phyloP scores from a whole-genome alignment of 2,113 vertebrate genomes.

The Motacilla tschutschensis region DNA sequence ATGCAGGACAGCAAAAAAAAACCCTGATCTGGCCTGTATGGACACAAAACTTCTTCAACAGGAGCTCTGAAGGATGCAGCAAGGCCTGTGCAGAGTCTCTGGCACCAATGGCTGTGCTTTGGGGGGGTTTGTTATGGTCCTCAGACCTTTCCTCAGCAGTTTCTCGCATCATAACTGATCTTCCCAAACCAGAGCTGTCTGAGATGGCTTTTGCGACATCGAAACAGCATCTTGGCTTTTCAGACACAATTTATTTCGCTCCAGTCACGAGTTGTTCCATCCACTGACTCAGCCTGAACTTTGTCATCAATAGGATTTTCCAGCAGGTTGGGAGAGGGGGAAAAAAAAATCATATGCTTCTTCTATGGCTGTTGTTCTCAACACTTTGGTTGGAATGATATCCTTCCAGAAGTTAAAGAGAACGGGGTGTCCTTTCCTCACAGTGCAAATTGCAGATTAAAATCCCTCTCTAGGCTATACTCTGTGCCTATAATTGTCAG shows the following conservation, averaged over 20 bases:
- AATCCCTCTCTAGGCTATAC: neutral
- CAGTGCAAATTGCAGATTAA: neutral
- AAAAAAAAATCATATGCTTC: neutral
- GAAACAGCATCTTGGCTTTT: neutral
- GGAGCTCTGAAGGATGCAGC: neutral
- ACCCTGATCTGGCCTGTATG: neutral
- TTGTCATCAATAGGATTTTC: constrained; percentile 10
- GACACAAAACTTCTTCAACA: neutral
- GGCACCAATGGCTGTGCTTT: neutral
- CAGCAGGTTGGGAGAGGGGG: neutral
- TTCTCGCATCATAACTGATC: neutral
- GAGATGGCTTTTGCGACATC: neutral
- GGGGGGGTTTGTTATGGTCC: neutral
- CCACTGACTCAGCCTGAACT: constrained; percentile 23
- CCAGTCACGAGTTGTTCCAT: neutral
- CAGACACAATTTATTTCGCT: neutral
- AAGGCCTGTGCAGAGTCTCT: neutral
- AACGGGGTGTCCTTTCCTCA: neutral
- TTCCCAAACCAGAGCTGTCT: neutral
- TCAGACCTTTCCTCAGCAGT: neutral
- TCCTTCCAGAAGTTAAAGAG: neutral
- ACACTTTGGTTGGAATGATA: neutral
- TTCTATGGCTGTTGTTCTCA: neutral
- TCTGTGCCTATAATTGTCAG: neutral
- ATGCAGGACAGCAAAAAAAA: neutral